Conservation (phyloP, 2,113 vertebrate species). For the Cheilinus undulatus region DNA sequence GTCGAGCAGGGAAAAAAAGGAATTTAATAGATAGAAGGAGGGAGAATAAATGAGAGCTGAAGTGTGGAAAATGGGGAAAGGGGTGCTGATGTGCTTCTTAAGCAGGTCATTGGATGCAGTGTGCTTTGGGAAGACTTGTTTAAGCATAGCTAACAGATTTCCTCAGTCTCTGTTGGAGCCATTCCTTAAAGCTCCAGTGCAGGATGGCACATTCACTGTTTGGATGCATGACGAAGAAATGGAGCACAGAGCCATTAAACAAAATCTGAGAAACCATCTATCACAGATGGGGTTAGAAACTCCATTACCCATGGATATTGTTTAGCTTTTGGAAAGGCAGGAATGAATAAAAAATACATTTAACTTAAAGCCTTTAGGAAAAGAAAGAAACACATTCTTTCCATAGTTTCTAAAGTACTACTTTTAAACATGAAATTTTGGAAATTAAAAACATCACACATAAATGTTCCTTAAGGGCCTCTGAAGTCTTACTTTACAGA, state of each 20-base stretch:
- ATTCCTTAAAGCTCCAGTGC: conserved; percentile 49
- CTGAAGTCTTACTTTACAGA: not conserved
- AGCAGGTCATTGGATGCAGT: conserved; percentile 75
- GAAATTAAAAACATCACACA: conserved; percentile 4
- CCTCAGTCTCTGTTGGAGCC: conserved; percentile 49
- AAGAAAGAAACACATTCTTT: conserved; percentile 14
- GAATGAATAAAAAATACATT: conserved; percentile 5
- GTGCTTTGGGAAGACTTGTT: conserved; percentile 62
- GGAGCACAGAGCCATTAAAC: conserved; percentile 62
- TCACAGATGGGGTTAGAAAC: conserved; percentile 30
- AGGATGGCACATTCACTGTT: conserved; percentile 49
- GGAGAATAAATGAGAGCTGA: conserved; percentile 60
- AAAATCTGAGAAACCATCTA: conserved; percentile 35
- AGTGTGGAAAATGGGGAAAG: conserved; percentile 64
- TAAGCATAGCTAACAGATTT: conserved; percentile 79
- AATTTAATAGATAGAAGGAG: conserved; percentile 43
- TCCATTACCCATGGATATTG: conserved; percentile 15
- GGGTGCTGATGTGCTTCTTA: conserved; percentile 69
- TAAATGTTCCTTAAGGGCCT: conserved; percentile 19
- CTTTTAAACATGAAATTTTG: not conserved
- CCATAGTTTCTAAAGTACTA: not conserved
- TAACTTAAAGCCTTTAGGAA: conserved; percentile 6
- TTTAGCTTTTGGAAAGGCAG: conserved; percentile 35
- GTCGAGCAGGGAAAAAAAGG: conserved; percentile 40
- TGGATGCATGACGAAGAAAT: conserved; percentile 57